Percentiles rank a stretch among this genome's conserved stretches.
These are phyloP conservation scores for Thereuonema tuberculata DNA, from an alignment of 1,140 invertebrate species.

Conservation along the genomic window DNA sequence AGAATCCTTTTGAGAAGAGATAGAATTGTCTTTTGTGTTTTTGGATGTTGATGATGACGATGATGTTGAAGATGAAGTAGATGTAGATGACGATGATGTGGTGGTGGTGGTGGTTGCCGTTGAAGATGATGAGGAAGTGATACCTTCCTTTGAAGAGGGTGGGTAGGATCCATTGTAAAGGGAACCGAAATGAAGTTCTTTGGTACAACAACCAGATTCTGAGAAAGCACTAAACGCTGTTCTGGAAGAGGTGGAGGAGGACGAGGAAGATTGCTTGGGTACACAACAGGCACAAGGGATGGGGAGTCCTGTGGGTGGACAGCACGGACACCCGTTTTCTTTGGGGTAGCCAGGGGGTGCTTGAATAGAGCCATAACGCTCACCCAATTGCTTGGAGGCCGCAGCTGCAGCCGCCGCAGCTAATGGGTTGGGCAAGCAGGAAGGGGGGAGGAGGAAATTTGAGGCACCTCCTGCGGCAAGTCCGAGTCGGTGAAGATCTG, in stretches of 20 bases:
- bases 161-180: background rate
- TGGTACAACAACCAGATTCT: background rate
- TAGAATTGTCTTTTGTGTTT: background rate
- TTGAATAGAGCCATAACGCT: background rate
- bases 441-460: background rate
- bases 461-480: background rate
- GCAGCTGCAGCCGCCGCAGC: background rate
- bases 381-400: background rate
- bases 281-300: conserved; percentile 17
- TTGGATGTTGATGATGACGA: background rate
- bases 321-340: conserved; percentile 3
- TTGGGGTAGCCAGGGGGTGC: background rate
- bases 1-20: background rate
- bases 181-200: background rate
- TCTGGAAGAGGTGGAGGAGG: background rate
- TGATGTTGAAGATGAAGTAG: background rate
- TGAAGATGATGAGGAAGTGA: too few species aligned
- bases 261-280: conserved; percentile 4
- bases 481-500: background rate
- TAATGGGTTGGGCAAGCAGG: background rate
- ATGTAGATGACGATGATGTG: background rate
- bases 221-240: background rate
- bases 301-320: conserved; percentile 5
- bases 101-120: background rate
- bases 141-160: too few species aligned